Evolutionary conservation across 2,888 invertebrate genomes (phyloP).

Genomic region (Conops quadrifasciatus): DNA sequence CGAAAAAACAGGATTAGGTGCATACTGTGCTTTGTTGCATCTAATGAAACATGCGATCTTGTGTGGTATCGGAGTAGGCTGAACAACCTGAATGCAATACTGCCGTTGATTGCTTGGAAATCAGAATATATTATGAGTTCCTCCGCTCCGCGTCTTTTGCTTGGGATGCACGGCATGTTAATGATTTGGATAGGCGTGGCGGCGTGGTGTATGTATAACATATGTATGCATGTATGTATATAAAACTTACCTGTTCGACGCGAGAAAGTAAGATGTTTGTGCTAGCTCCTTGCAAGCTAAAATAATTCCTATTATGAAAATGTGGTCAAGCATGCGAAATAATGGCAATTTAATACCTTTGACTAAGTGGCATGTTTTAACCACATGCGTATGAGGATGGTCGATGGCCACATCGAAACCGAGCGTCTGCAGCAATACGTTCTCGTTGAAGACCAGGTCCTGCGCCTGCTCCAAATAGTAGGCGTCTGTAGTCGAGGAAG

Average conservation of each 20-base stretch:
- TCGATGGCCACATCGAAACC: constrained; percentile 98
- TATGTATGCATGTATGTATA: neutral
- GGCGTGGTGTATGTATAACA: too few species aligned
- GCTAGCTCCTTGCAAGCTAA: constrained; percentile 94
- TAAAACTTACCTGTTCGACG: constrained; percentile 85
- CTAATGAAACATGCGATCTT: too few species aligned
- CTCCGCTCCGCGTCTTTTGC: too few species aligned
- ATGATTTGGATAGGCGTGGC: too few species aligned
- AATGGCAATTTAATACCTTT: constrained; percentile 73
- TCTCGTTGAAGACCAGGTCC: constrained; percentile 96
- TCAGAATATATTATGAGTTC: too few species aligned
- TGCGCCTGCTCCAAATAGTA: constrained; percentile 80
- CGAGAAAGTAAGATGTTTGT: constrained; percentile 98
- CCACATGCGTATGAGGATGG: constrained; percentile 97
- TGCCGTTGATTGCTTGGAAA: too few species aligned
- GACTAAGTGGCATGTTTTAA: constrained; percentile 94
- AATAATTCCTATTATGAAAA: constrained; percentile 36
- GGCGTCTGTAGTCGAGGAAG: constrained; percentile 82
- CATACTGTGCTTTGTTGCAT: too few species aligned
- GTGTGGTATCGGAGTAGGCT: too few species aligned
- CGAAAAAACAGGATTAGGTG: too few species aligned
- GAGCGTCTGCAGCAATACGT: constrained; percentile 93
- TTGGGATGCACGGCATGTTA: too few species aligned
- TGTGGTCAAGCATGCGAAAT: neutral
- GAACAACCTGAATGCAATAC: too few species aligned